Evolutionary conservation across 1,140 invertebrate genomes (phyloP).

Genomic region (Orchestia grillus): DNA sequence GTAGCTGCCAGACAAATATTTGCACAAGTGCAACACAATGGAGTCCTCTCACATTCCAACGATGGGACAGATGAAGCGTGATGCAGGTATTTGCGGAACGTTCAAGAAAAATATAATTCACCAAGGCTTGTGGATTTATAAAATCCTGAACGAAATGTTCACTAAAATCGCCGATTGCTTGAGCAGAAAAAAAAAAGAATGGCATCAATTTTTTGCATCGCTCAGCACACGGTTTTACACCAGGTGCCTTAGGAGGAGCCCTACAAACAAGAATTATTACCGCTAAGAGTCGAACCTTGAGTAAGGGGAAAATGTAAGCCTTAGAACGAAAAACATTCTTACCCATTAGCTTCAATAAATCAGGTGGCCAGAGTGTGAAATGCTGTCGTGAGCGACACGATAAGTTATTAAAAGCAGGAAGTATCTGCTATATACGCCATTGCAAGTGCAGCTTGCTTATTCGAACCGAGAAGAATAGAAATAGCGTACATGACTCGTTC

Average conservation of each 20-base stretch:
- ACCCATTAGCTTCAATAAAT: not conserved
- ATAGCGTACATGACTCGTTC: no score
- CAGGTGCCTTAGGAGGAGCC: not conserved
- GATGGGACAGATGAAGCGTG: not conserved
- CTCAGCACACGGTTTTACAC: no score
- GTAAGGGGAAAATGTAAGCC: not conserved
- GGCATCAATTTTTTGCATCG: no score
- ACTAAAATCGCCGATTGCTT: not conserved
- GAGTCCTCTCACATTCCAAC: not conserved
- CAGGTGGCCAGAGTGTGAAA: not conserved
- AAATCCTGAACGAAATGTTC: not conserved
- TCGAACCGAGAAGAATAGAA: no score
- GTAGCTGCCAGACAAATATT: not conserved
- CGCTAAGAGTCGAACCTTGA: not conserved
- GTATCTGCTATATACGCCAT: no score
- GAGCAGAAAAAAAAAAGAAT: not conserved
- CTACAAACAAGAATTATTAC: not conserved
- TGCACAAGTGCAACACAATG: not conserved
- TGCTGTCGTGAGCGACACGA: not conserved
- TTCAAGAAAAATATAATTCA: not conserved
- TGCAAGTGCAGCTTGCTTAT: no score
- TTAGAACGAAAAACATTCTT: not conserved
- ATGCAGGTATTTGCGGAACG: not conserved
- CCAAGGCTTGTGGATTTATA: not conserved
- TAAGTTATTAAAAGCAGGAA: not conserved